These are phyloP conservation scores for Acanthiza pusilla DNA, from an alignment of 2,797 vertebrate genomes.

Conservation along the genomic window DNA sequence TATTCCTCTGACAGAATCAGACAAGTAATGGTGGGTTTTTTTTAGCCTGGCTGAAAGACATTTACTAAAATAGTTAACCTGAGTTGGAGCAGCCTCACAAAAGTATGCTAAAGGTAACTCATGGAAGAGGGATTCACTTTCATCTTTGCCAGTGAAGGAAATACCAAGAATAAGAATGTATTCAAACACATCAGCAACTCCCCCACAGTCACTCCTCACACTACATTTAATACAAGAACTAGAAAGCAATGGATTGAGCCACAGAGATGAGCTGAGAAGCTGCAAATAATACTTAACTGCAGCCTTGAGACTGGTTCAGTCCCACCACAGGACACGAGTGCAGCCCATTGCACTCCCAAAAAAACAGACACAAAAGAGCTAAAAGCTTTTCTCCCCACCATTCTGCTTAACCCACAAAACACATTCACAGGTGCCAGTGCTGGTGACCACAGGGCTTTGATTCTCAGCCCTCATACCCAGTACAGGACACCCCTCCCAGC, in stretches of 20 bases:
- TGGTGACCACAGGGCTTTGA: neutral
- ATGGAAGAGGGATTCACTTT: neutral
- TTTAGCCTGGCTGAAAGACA: neutral
- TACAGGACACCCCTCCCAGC: rapidly evolving
- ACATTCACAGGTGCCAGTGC: neutral
- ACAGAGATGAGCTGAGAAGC: neutral
- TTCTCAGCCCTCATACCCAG: neutral
- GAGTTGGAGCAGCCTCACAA: neutral
- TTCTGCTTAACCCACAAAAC: neutral
- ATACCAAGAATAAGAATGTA: neutral
- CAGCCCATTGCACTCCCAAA: neutral
- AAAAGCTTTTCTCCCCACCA: neutral
- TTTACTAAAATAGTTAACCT: neutral
- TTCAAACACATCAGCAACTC: neutral
- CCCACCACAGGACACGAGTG: neutral
- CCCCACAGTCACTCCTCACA: neutral
- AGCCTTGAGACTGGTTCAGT: neutral
- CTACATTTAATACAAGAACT: neutral
- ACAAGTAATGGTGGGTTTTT: neutral
- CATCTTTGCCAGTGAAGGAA: neutral
- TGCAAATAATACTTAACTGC: neutral
- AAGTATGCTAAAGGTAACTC: neutral
- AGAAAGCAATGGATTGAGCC: neutral
- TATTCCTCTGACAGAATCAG: neutral
- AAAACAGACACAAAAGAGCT: neutral